Conservation (phyloP, 2,113 vertebrate species). For the Dolichallabes microphthalmus region DNA sequence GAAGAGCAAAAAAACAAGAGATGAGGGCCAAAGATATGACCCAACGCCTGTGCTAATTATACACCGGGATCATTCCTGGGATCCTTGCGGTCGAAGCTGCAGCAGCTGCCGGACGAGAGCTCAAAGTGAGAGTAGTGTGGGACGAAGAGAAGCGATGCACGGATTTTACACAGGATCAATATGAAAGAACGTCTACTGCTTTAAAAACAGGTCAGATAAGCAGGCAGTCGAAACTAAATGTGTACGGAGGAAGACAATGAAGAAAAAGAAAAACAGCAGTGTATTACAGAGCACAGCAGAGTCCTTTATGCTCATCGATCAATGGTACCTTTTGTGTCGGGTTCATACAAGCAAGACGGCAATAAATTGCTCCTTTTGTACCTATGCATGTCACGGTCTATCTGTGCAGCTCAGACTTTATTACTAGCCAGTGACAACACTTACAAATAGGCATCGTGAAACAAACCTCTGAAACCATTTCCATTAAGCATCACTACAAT, state of each 20-base stretch:
- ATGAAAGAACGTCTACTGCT: neutral
- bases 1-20: neutral
- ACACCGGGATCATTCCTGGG: conserved; percentile 24
- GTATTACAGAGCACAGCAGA: conserved; percentile 4
- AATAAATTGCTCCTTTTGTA: neutral
- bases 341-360: neutral
- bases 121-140: neutral
- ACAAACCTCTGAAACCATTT: neutral
- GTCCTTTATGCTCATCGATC: conserved; percentile 22
- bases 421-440: neutral
- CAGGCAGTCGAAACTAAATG: neutral
- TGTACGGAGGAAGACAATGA: neutral
- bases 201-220: neutral
- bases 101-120: conserved; percentile 6
- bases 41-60: conserved; percentile 38
- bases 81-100: conserved; percentile 23
- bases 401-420: neutral
- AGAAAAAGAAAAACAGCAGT: neutral
- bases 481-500: neutral
- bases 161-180: neutral
- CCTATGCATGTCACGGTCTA: neutral
- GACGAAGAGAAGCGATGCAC: neutral
- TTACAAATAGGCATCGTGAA: neutral
- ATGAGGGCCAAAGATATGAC: conserved; percentile 6
- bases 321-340: conserved; percentile 17